Percentiles rank a stretch among this genome's conserved stretches.
Evolutionary conservation across 2,797 vertebrate genomes (phyloP).

Genomic region (Periophthalmus magnuspinnatus): DNA sequence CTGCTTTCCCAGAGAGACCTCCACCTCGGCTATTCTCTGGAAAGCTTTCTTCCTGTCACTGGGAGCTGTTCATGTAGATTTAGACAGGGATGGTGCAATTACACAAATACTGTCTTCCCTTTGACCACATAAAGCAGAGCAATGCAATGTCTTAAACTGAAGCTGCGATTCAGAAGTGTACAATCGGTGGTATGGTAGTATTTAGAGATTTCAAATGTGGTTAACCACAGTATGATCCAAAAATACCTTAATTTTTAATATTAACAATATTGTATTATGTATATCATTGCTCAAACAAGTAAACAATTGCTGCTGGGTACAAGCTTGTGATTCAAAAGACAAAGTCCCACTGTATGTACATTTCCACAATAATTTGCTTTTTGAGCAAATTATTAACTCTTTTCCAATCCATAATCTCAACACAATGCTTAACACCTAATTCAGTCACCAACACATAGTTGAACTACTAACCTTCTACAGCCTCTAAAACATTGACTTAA

Average conservation of each 20-base stretch:
- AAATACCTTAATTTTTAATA: no score
- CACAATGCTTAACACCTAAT: background rate
- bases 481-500: conserved; percentile 12
- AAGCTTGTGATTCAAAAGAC: no score
- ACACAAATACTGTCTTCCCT: conserved; percentile 28
- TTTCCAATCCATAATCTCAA: background rate
- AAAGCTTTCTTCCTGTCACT: conserved; percentile 36
- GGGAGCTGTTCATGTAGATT: conserved; percentile 47
- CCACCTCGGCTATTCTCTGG: conserved; percentile 20
- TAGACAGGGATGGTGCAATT: conserved; percentile 44
- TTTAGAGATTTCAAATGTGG: background rate
- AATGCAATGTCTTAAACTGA: conserved; percentile 4
- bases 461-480: background rate
- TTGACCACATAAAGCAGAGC: conserved; percentile 21
- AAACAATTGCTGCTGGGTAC: no score
- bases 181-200: no score
- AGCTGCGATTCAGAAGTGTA: background rate
- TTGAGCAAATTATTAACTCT: background rate
- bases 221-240: no score
- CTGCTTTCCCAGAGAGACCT: conserved; percentile 65
- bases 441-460: background rate
- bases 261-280: no score
- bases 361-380: background rate
- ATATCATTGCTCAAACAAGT: no score
- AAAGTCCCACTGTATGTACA: no score